These are phyloP conservation scores for Semaprochilodus insignis DNA, from an alignment of 2,797 vertebrate genomes.

Conservation along the genomic window DNA sequence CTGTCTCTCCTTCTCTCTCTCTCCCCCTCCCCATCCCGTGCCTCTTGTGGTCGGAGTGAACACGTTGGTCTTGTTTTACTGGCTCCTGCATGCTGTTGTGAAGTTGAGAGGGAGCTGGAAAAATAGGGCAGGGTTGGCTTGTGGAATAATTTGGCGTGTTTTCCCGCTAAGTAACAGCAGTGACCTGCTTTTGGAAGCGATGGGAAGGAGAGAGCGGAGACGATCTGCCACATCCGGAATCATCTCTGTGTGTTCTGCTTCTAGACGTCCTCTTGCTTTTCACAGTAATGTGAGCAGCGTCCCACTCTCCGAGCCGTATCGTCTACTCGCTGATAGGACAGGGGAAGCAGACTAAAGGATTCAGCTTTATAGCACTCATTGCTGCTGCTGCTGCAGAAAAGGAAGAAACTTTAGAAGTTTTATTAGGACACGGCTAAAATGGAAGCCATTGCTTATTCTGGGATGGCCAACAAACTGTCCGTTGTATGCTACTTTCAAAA, in stretches of 20 bases:
- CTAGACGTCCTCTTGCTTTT: conserved; percentile 5
- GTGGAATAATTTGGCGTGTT: conserved; percentile 32
- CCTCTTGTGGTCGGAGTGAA: not conserved
- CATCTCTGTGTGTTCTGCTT: not conserved
- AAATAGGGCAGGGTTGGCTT: conserved; percentile 24
- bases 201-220: conserved; percentile 11
- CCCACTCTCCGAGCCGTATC: conserved; percentile 6
- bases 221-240: conserved; percentile 30
- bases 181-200: conserved; percentile 35
- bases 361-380: not conserved
- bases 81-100: conserved; percentile 6
- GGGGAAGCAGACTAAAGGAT: not conserved
- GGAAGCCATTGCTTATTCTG: not conserved
- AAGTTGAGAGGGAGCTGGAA: conserved; percentile 20
- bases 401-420: not conserved
- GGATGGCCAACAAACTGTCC: not conserved
- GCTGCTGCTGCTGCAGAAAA: not conserved
- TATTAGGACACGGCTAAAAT: not conserved
- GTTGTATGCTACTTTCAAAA: not conserved
- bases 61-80: not conserved
- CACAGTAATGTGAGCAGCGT: conserved; percentile 5
- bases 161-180: conserved; percentile 26
- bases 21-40: too few relatives aligned
- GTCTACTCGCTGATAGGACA: conserved; percentile 1
- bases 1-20: not conserved